Percentiles rank a stretch among this genome's conserved stretches.
Conservation (phyloP, 2,888 invertebrate genomes). For the Lissonota sp. region DNA sequence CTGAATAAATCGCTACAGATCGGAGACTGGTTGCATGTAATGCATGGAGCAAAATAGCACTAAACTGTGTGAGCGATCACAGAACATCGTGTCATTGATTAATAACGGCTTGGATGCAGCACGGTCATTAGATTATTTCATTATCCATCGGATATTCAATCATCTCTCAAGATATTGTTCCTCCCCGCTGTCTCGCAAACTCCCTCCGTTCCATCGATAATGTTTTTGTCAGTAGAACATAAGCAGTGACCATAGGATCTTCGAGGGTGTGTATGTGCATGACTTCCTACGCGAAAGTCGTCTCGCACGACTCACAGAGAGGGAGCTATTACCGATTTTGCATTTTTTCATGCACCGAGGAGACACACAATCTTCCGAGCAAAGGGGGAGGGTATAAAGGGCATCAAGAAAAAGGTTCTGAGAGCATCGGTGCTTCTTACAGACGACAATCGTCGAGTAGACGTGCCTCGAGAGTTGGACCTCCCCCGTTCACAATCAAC, state of each 20-base stretch:
- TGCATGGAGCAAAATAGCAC: neutral
- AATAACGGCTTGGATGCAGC: slow-evolving; percentile 36
- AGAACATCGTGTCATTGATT: slow-evolving; percentile 40
- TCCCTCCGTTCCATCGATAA: slow-evolving; percentile 43
- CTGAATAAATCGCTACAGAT: too few relatives aligned
- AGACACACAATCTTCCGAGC: slow-evolving; percentile 62
- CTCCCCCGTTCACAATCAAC: slow-evolving; percentile 33
- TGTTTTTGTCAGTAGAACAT: slow-evolving; percentile 42
- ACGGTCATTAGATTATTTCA: slow-evolving; percentile 42
- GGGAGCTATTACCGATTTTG: slow-evolving; percentile 70
- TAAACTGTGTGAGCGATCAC: slow-evolving; percentile 19
- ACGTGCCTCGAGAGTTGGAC: slow-evolving; percentile 57
- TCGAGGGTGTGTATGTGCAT: slow-evolving; percentile 11
- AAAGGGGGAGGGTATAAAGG: slow-evolving; percentile 31
- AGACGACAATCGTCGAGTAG: slow-evolving; percentile 60
- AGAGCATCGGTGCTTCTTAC: slow-evolving; percentile 39
- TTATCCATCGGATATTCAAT: slow-evolving; percentile 49
- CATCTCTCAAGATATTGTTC: slow-evolving; percentile 37
- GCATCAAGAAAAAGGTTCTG: slow-evolving; percentile 15
- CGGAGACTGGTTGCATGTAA: too few relatives aligned
- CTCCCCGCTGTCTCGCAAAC: neutral
- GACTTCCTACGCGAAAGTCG: slow-evolving; percentile 44
- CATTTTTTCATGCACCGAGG: slow-evolving; percentile 58
- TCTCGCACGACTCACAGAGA: slow-evolving; percentile 67
- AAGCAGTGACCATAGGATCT: slow-evolving; percentile 29